Evolutionary conservation across 2,113 vertebrate genomes (phyloP).

Genomic region (Bolborhynchus lineola): DNA sequence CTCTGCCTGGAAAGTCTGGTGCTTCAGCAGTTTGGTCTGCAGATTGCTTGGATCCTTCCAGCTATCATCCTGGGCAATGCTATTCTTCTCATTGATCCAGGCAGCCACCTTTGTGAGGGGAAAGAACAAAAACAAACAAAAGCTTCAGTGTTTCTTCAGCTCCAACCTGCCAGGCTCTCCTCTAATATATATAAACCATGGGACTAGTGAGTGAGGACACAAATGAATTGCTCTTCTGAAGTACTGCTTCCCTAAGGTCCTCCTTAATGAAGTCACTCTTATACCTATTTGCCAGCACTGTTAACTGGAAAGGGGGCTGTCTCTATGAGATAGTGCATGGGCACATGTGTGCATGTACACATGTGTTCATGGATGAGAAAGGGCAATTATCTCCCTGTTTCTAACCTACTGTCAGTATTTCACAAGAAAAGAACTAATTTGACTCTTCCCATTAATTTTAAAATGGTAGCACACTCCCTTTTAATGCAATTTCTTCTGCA

Average conservation of each 20-base stretch:
- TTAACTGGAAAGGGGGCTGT: background rate
- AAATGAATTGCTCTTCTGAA: background rate
- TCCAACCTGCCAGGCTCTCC: background rate
- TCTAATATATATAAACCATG: background rate
- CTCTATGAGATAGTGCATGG: background rate
- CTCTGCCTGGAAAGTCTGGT: constrained; percentile 85
- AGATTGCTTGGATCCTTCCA: constrained; percentile 83
- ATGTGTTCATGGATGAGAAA: background rate
- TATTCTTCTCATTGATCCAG: constrained; percentile 87
- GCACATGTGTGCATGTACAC: background rate
- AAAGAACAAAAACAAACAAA: background rate
- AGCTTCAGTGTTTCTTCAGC: background rate
- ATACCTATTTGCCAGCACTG: background rate
- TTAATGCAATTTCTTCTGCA: background rate
- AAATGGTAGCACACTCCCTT: background rate
- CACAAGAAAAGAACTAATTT: background rate
- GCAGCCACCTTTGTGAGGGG: constrained; percentile 72
- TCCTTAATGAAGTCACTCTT: background rate
- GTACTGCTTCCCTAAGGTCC: background rate
- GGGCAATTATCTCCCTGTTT: background rate
- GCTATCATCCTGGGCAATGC: constrained; percentile 81
- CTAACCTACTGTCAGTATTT: background rate
- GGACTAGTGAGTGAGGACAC: background rate
- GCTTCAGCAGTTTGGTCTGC: constrained; percentile 83
- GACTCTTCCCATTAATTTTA: background rate